A percentile compares a stretch with the other conserved stretches of the same genome.
Conservation (phyloP, 2,888 invertebrate genomes). For the Dilophus febrilis region DNA sequence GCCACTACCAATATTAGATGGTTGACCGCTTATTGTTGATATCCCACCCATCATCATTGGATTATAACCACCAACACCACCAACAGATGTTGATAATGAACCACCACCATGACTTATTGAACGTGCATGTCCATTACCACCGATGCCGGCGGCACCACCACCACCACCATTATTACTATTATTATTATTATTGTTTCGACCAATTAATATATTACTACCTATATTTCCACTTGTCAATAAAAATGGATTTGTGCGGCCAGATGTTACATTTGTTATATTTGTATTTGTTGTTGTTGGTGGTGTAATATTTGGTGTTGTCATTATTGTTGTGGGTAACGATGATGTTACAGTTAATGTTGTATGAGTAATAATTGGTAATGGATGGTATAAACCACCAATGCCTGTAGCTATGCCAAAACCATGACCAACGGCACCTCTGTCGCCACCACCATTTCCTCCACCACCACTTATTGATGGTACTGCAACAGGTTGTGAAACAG, state of each 20-base stretch:
- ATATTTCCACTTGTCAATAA: too few species aligned
- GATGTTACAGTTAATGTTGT: slow-evolving; percentile 12
- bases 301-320: neutral
- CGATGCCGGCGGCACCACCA: slow-evolving; percentile 11
- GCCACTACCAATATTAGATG: neutral
- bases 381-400: slow-evolving; percentile 11
- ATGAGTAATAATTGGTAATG: slow-evolving; percentile 9
- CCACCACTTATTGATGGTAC: neutral
- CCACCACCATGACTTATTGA: slow-evolving; percentile 76
- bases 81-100: slow-evolving; percentile 21
- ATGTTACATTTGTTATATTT: neutral
- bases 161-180: slow-evolving; percentile 3
- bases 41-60: slow-evolving; percentile 18
- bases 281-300: slow-evolving; percentile 1
- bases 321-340: neutral
- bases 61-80: slow-evolving; percentile 29
- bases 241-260: too few species aligned
- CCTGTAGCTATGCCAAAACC: slow-evolving; percentile 10
- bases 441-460: slow-evolving; percentile 9
- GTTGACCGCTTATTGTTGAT: too few species aligned
- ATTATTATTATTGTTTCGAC: slow-evolving; percentile 5
- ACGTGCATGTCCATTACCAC: slow-evolving; percentile 58
- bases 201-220: neutral
- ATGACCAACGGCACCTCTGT: slow-evolving; percentile 11
- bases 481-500: too few species aligned